Percentiles rank a stretch among this genome's conserved stretches.
phyloP scores from a whole-genome alignment of 1,140 invertebrate genomes.

The Spodoptera frugiperda region DNA sequence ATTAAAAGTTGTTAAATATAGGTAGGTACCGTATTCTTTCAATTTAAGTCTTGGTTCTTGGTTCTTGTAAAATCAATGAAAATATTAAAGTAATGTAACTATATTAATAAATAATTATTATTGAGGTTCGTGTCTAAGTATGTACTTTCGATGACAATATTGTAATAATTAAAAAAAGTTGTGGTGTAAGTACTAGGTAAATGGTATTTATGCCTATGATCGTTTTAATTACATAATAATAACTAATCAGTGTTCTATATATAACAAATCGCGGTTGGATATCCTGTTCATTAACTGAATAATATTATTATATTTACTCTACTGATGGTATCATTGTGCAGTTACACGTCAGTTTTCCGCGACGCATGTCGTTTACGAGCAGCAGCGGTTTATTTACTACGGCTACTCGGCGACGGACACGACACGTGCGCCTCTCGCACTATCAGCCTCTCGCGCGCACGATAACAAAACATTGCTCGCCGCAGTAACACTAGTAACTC shows the following conservation, averaged over 20 bases:
- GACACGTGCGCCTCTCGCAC: constrained; percentile 54
- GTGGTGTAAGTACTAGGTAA: too few relatives aligned
- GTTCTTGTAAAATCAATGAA: too few relatives aligned
- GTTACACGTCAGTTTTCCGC: constrained; percentile 21
- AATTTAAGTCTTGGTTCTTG: too few relatives aligned
- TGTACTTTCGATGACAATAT: too few relatives aligned
- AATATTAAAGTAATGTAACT: too few relatives aligned
- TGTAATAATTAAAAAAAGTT: too few relatives aligned
- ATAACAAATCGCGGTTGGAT: background rate
- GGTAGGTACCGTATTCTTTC: too few relatives aligned
- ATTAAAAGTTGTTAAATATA: too few relatives aligned
- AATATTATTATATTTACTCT: background rate
- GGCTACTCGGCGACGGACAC: constrained; percentile 39
- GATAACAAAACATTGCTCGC: constrained; percentile 59
- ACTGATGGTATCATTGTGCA: constrained; percentile 6
- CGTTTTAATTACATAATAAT: too few relatives aligned
- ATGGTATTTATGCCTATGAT: background rate
- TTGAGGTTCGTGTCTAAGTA: too few relatives aligned
- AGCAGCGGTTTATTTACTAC: constrained; percentile 39
- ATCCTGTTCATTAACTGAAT: constrained; percentile 17
- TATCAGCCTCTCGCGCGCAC: constrained; percentile 58
- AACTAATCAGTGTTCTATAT: background rate
- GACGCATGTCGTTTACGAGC: constrained; percentile 39
- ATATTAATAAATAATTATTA: too few relatives aligned
- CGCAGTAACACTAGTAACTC: constrained; percentile 39